Evolutionary conservation across 2,888 invertebrate species (phyloP).

Genomic region (Caradrina kadenii): DNA sequence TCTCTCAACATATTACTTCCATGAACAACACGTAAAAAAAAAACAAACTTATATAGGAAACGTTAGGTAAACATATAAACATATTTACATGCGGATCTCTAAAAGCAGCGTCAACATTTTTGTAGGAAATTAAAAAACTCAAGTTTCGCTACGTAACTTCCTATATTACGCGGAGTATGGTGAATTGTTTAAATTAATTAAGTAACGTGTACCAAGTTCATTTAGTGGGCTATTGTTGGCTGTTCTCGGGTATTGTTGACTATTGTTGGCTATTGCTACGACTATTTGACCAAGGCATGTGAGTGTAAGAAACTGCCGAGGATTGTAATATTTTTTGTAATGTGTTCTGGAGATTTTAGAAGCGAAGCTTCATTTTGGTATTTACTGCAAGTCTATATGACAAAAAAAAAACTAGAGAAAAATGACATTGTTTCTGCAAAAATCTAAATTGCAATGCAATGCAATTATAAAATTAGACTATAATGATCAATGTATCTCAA

Average conservation of each 20-base stretch:
- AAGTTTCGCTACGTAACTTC: slow-evolving; percentile 67
- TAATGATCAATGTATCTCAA: too few relatives aligned
- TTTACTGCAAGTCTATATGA: too few relatives aligned
- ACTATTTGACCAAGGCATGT: slow-evolving; percentile 1
- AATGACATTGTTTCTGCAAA: too few relatives aligned
- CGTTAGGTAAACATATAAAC: slow-evolving; percentile 36
- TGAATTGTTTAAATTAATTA: slow-evolving; percentile 83
- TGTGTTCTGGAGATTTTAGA: background rate
- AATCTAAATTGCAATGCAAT: too few relatives aligned
- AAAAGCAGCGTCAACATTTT: slow-evolving; percentile 53
- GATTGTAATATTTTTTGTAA: background rate
- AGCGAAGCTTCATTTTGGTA: too few relatives aligned
- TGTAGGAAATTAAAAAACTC: slow-evolving; percentile 66
- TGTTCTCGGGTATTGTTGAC: background rate
- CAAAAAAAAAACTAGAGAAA: too few relatives aligned
- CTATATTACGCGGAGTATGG: slow-evolving; percentile 73
- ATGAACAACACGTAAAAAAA: background rate
- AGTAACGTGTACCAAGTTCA: slow-evolving; percentile 64
- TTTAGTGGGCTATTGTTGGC: slow-evolving; percentile 26
- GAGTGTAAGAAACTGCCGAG: background rate
- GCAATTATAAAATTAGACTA: too few relatives aligned
- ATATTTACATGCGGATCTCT: slow-evolving; percentile 44
- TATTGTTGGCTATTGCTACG: slow-evolving; percentile 4
- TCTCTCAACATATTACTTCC: background rate
- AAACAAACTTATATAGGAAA: slow-evolving; percentile 11